Base-by-base conservation (phyloP, 2,797 vertebrate species). In the Gephyroberyx darwinii region DNA sequence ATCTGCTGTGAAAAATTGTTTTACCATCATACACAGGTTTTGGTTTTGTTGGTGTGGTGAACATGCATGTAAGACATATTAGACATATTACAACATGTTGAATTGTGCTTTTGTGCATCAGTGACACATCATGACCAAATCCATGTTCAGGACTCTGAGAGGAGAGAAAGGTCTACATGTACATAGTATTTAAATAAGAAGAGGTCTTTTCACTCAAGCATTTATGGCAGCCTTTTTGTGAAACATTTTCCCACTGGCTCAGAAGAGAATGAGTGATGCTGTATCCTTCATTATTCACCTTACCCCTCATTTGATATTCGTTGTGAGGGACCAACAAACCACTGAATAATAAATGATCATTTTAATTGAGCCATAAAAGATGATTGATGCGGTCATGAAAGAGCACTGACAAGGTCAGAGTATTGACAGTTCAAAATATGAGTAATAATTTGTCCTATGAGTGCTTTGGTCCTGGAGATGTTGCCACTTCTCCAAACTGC, bases 291-390 rank as follows among this genome's bases (percentile, higher is more conserved):
- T 58, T n/a, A 26, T 58, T 58, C 53, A 20, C 17, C n/a, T 1
- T 14, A 60, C 33, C 20, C 71, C 58, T 71, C 12, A 55, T 57
- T 66, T 59, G 9, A 53, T 22, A 37, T 51, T 19, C 55, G 50
- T 20, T 75, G 37, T 30, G 47, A 69, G 33, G 62, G 26, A 65
- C 48, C 58, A 72, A 50, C 63, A 79, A 68, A 68, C 63, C 19
- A 55, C 43, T 71, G 37, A 83, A 75, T 77, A 66, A 84, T 72
- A 75, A 81, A 84, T 61, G 33, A 41, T 83, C 79, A 74, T 74
- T 81, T 89, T 85, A 81, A 90, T 74, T 84, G 84, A 81, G 71
- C 67, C 33, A 70, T 86, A 80, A 88, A 86, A 51, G 65, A 55
- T 83, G 85, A 90, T 43, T 77, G 79, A 89, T 88, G 75, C 69